Evolutionary conservation across 2,888 invertebrate species (phyloP).

Genomic region (Dynastes maya): DNA sequence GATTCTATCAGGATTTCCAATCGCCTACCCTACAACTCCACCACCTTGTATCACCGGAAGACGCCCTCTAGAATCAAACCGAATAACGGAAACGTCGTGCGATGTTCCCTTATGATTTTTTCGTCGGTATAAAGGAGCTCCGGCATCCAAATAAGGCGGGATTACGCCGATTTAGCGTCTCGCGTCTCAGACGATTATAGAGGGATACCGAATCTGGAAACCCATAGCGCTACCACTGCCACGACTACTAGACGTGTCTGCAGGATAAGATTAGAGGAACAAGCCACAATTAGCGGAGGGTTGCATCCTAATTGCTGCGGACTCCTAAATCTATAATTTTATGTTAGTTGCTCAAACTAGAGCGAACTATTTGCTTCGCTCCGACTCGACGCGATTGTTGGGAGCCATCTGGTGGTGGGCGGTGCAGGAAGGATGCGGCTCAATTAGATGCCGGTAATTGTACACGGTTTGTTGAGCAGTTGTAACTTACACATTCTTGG

Average conservation of each 20-base stretch:
- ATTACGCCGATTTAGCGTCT: conserved; percentile 53
- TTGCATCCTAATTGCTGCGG: conserved; percentile 64
- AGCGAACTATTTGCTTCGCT: conserved; percentile 51
- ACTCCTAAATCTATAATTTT: conserved; percentile 66
- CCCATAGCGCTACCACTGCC: conserved; percentile 12
- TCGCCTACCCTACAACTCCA: neutral
- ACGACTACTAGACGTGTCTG: conserved; percentile 61
- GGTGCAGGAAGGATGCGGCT: conserved; percentile 4
- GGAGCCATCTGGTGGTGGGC: conserved; percentile 11
- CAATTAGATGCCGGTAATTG: conserved; percentile 24
- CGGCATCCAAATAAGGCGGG: conserved; percentile 46
- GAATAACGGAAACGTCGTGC: neutral
- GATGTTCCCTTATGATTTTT: conserved; percentile 45
- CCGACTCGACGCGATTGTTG: conserved; percentile 40
- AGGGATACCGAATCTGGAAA: conserved; percentile 24
- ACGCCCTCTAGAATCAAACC: neutral
- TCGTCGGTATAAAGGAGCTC: conserved; percentile 18
- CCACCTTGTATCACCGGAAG: neutral
- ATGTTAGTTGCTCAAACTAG: conserved; percentile 59
- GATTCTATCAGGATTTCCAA: conserved; percentile 3
- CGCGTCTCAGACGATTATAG: conserved; percentile 50
- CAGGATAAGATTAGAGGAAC: conserved; percentile 66
- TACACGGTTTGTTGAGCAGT: conserved; percentile 33
- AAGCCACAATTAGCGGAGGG: conserved; percentile 66
- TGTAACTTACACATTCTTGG: conserved; percentile 34